Evolutionary conservation across 2,888 invertebrate species (phyloP), one percentile per base, ranked within the genome.

Genomic region (Eupeodes luniger): DNA sequence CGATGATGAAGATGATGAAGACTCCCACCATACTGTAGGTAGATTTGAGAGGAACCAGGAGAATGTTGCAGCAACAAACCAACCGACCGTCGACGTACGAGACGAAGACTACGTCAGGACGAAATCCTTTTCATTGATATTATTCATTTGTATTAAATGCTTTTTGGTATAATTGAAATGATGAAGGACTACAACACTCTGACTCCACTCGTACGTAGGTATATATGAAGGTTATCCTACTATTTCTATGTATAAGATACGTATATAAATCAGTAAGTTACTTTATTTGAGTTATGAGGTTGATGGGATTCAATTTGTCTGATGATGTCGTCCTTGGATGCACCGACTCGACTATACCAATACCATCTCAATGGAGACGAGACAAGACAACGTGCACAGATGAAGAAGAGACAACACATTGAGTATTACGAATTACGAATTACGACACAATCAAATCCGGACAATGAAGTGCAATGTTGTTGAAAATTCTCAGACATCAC

Each of bases 141-240:
- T 57, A 80, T 81, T 76, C 70, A 85, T 70, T 80, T 57, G 80
- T 14, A 70, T 70, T 85, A 76, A 84, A 69, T 85, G 80, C 80
- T 70, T 80, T 72, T 85, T 80, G 53, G 66, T 81, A 70, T 85
- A 76, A 81, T 81, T 85, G 81, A 76, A 81, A 57, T 85, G 64
- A 64, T 80, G 75, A 47, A 79, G 53, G 74, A 70, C 49, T 70
- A 51, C 49, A 51, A 5, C 12, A 27, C 27, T 12, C 40, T 40
- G 27, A 27, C 27, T 27, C 27, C 27, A 27, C 27, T 27, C 3
- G 27, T 27, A 3, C 27, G 27, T 27, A 27, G 2, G 27, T 27
- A 27, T 27, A 19, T 19, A 19, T 1, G 27, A 27, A 27, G 27
- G 27, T 27, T 3, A 2, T 27, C 27, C 27, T 27, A 27, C 27